phyloP scores from a whole-genome alignment of 2,797 vertebrate genomes.

The Alosa sapidissima region DNA sequence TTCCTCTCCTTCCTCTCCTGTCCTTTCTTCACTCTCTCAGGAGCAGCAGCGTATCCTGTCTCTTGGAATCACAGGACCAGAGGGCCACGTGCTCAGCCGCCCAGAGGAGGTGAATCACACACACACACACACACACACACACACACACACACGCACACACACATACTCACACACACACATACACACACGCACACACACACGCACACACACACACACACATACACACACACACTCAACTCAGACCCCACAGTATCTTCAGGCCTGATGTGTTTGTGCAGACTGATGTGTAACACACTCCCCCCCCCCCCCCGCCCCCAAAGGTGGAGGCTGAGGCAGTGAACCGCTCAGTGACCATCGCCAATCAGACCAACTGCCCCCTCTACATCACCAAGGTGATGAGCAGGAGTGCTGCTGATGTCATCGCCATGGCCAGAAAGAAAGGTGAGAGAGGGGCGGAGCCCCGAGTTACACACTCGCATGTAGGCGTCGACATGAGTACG shows the following conservation, averaged over 20 bases:
- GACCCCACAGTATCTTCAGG: not conserved
- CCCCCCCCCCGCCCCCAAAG: slow-evolving; percentile 64
- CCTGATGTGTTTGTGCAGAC: not conserved
- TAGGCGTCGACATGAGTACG: no score
- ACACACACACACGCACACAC: not conserved
- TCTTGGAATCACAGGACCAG: slow-evolving; percentile 94
- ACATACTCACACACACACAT: not conserved
- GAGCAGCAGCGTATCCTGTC: slow-evolving; percentile 93
- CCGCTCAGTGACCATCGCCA: slow-evolving; percentile 93
- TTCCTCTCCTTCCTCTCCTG: not conserved
- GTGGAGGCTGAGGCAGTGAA: slow-evolving; percentile 98
- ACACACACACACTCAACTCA: not conserved
- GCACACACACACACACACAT: slow-evolving; percentile 50
- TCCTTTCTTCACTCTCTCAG: slow-evolving; percentile 61
- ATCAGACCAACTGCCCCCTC: slow-evolving; percentile 98
- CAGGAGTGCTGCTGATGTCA: slow-evolving; percentile 95
- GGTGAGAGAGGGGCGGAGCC: slow-evolving; percentile 72
- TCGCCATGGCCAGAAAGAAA: slow-evolving; percentile 96
- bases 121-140: not conserved
- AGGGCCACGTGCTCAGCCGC: slow-evolving; percentile 92
- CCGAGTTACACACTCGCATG: not conserved
- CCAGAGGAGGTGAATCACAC: slow-evolving; percentile 89
- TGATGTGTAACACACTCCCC: not conserved
- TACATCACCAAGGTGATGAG: slow-evolving; percentile 99
- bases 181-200: not conserved